Conservation (phyloP, 2,797 vertebrate species). For the Rhyacichthys aspro region DNA sequence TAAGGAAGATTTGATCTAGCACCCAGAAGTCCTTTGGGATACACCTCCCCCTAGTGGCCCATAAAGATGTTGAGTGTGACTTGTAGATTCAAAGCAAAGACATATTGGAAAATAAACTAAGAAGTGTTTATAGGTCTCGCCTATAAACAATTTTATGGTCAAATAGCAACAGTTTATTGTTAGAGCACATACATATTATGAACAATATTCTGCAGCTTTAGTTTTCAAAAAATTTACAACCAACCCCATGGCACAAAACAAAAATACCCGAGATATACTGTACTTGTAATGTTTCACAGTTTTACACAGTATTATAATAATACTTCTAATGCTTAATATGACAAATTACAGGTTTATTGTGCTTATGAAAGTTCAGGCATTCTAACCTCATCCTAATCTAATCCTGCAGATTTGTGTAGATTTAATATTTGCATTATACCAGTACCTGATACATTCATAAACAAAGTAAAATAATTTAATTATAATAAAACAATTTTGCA, state of each 20-base stretch:
- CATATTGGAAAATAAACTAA: too few relatives aligned
- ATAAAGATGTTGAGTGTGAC: not conserved
- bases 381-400: not conserved
- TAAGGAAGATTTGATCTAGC: too few relatives aligned
- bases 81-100: not conserved
- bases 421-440: not conserved
- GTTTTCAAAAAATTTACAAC: too few relatives aligned
- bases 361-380: constrained; percentile 18
- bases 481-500: too few relatives aligned
- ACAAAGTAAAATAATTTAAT: too few relatives aligned
- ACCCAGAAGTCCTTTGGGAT: constrained; percentile 8
- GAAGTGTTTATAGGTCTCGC: too few relatives aligned
- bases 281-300: not conserved
- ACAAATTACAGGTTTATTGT: constrained; percentile 17
- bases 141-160: not conserved
- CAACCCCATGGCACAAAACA: constrained; percentile 30
- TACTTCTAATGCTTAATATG: not conserved
- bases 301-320: constrained; percentile 13
- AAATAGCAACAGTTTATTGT: not conserved
- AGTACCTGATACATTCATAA: not conserved
- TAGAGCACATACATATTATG: not conserved
- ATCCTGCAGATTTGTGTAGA: not conserved
- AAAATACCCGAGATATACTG: not conserved
- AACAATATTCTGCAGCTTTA: constrained; percentile 24
- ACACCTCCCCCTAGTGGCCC: constrained; percentile 43